A percentile compares a stretch with the other conserved stretches of the same genome.
These are phyloP conservation scores for Geodia barretti DNA, from an alignment of 37 sponge, comb jelly and placozoan genomes.

Conservation along the genomic window DNA sequence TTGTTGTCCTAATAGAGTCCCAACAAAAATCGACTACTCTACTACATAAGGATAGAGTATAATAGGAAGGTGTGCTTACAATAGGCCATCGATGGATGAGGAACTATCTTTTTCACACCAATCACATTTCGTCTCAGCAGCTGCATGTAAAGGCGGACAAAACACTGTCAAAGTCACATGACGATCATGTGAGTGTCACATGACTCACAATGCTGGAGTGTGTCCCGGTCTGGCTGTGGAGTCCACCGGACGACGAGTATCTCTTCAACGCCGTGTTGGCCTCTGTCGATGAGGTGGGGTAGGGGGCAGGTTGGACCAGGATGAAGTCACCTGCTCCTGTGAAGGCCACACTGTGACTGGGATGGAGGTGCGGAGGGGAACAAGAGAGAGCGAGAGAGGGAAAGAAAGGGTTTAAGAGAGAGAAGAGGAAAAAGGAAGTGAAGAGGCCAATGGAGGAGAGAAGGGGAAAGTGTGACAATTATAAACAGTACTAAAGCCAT, in stretches of 20 bases:
- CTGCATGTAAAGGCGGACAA: constrained; percentile 16
- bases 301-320: constrained; percentile 13
- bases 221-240: constrained; percentile 30
- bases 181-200: neutral
- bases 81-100: constrained; percentile 88
- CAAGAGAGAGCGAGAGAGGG: neutral
- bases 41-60: too few species aligned
- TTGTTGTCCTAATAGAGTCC: too few species aligned
- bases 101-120: constrained; percentile 69
- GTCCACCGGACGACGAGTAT: too few species aligned
- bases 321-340: constrained; percentile 22
- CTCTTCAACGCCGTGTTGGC: too few species aligned
- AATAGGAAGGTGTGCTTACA: too few species aligned
- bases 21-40: too few species aligned
- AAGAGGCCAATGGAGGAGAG: neutral
- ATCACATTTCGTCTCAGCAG: constrained; percentile 48
- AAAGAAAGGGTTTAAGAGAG: neutral
- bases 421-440: neutral
- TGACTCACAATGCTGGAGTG: constrained; percentile 42
- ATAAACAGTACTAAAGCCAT: too few species aligned
- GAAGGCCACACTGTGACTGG: neutral
- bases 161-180: constrained; percentile 1
- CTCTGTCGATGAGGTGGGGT: neutral
- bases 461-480: too few species aligned
- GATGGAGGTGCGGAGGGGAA: neutral